These are phyloP conservation scores for Pandemis corylana DNA, from an alignment of 2,888 invertebrate genomes.

Conservation along the genomic window DNA sequence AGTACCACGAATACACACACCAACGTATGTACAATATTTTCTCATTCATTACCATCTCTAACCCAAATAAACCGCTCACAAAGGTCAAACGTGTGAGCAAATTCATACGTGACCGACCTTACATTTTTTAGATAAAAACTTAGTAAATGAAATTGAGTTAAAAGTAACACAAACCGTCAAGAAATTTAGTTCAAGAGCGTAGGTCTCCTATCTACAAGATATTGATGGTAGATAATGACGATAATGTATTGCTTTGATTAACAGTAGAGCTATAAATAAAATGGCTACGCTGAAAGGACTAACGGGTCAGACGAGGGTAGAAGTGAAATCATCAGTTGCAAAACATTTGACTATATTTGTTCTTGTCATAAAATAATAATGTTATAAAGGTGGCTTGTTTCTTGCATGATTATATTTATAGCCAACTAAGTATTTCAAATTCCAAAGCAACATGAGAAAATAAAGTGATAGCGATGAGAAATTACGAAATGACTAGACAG, in stretches of 20 bases:
- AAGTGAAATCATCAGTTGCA: background rate
- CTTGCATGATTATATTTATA: background rate
- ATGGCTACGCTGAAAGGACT: background rate
- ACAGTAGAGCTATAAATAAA: background rate
- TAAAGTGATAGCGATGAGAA: background rate
- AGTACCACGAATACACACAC: background rate
- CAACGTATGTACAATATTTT: background rate
- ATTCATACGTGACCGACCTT: background rate
- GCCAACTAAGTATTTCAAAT: background rate
- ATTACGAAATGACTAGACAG: background rate
- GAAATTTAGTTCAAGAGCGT: constrained; percentile 18
- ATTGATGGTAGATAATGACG: constrained; percentile 20
- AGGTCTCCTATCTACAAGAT: constrained; percentile 17
- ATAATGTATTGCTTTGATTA: constrained; percentile 11
- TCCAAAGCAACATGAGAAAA: background rate
- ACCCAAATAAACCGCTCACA: background rate
- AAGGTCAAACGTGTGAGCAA: background rate
- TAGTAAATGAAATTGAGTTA: background rate
- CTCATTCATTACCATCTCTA: background rate
- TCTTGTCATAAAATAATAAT: background rate
- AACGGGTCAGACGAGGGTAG: background rate
- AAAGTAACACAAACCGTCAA: constrained; percentile 1
- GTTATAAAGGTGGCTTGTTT: background rate
- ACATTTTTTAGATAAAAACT: background rate
- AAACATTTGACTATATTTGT: background rate